Conservation (phyloP, 2,113 vertebrate species). For the Acinonyx jubatus region DNA sequence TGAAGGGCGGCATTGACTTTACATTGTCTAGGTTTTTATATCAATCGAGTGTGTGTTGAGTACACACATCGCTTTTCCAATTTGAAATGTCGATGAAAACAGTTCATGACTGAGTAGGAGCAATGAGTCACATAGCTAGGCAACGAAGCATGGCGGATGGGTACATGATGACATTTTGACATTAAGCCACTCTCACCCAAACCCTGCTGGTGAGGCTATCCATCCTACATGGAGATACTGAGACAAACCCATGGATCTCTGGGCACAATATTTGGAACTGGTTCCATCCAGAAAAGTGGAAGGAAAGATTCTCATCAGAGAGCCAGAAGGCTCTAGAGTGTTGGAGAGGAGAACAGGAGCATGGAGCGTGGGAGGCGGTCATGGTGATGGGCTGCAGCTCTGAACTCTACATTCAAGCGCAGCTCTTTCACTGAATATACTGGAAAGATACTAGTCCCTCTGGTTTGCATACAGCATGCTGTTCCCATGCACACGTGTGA, state of each 20-base stretch:
- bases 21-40: background rate
- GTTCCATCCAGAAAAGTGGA: background rate
- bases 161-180: background rate
- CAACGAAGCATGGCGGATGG: background rate
- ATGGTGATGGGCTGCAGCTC: accelerated
- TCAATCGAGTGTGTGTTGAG: background rate
- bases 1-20: background rate
- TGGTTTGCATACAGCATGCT: background rate
- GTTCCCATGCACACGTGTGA: background rate
- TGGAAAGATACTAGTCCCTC: background rate
- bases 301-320: background rate
- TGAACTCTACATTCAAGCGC: background rate
- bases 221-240: too few relatives aligned
- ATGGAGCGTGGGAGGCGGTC: background rate
- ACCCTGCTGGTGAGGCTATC: too few relatives aligned
- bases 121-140: background rate
- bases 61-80: background rate
- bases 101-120: background rate
- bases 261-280: background rate
- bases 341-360: background rate
- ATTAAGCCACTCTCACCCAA: background rate
- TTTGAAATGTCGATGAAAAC: background rate
- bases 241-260: background rate
- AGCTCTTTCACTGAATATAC: accelerated
- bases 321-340: background rate